Base-by-base conservation (phyloP, 2,797 vertebrate species). In the Apogon hyalosoma region DNA sequence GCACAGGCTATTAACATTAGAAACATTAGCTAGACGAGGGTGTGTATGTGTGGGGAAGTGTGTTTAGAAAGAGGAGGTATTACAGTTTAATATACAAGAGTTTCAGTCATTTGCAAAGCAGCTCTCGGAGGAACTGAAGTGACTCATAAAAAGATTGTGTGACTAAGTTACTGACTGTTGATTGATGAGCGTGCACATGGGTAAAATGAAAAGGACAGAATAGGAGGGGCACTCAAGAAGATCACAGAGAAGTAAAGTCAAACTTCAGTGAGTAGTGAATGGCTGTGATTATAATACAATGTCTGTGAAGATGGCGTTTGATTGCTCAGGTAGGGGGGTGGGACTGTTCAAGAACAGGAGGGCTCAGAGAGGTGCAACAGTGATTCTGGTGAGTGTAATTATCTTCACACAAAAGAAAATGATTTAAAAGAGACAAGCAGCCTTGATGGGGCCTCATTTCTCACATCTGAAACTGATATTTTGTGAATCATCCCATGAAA, bases 1-100 rank as follows among this genome's bases (percentile, higher is more conserved):
- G 95, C 94, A 88, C 94, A 94, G 93, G 95, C 96, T 96, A 98
- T 99, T 99, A 99, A 97, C 96, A 97, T 87, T 84, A 83, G 94
- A 94, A 88, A 91, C 87, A 87, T 89, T 88, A 86, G 83, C 80
- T 59, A 16, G 62, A 53, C 16, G 58, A 49, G 46, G 69, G 72
- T 13, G 42, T 70, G 75, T 5, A 9, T 33, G 64, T 38, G 59
- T 40, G 31, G 1, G 53, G 31, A 16, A 3, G 49, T 73, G 47
- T 15, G 15, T 58, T 51, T 3, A 68, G 31, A 39, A 58, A 51
- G 60, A 94, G 93, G 90, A 89, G 79, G 21, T 48, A 50, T 46
- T 38, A 40, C 50, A 69, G 64, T 70, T 60, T 31, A 95, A 68
- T 64, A 81, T 61, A 18, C 5, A 69, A 62, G 67, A 51, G 78